These are phyloP conservation scores for Daubentonia madagascariensis DNA, from an alignment of 2,113 vertebrate genomes.

Conservation along the genomic window DNA sequence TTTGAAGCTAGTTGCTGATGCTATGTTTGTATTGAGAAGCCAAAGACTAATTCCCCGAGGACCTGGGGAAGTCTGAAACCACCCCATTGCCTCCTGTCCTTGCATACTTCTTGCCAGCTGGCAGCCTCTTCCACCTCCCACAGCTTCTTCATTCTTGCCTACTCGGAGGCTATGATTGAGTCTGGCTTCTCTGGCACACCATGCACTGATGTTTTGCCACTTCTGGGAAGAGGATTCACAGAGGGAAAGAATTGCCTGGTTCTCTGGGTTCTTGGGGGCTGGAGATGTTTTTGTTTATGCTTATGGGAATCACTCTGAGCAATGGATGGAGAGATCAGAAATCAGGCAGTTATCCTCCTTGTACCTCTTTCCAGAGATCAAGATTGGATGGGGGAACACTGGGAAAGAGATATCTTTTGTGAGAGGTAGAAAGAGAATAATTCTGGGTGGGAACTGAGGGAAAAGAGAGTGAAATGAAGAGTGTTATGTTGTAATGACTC, in stretches of 20 bases:
- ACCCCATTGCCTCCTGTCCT: neutral
- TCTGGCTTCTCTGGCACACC: neutral
- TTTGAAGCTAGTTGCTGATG: neutral
- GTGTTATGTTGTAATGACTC: neutral
- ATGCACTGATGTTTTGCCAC: neutral
- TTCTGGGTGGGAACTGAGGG: neutral
- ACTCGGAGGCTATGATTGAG: neutral
- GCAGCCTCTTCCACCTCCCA: neutral
- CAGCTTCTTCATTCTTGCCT: neutral
- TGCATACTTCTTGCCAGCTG: neutral
- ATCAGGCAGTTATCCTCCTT: neutral
- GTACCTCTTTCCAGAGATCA: neutral
- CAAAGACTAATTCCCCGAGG: neutral
- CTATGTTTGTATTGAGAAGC: neutral
- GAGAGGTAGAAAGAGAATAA: neutral
- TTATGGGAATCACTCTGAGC: neutral
- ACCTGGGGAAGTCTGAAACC: neutral
- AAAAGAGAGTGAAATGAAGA: neutral
- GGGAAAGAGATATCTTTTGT: neutral
- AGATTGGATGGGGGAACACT: neutral
- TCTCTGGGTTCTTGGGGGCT: neutral
- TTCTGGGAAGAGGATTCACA: neutral
- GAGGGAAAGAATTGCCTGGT: neutral
- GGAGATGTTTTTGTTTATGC: slow-evolving; percentile 1
- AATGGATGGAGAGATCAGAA: neutral